Percentiles rank a stretch among this genome's conserved stretches.
phyloP scores from a whole-genome alignment of 2,113 vertebrate species.

The Glareola pratincola region DNA sequence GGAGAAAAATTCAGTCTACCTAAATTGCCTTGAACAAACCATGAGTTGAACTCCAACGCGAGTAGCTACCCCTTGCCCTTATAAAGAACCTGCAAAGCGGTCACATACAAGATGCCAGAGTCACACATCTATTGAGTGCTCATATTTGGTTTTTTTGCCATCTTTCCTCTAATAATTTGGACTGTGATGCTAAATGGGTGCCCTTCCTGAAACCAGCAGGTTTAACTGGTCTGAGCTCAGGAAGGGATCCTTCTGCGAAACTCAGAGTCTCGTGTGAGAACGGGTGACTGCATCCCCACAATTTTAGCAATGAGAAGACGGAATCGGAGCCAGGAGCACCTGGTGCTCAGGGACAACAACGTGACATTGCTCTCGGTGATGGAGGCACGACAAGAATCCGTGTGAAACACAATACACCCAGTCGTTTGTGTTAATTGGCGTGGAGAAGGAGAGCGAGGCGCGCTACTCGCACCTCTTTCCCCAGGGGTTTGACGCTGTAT shows the following conservation, averaged over 20 bases:
- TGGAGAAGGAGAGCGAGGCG: neutral
- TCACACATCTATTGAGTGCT: neutral
- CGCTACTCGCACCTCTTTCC: neutral
- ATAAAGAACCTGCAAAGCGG: neutral
- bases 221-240: neutral
- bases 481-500: neutral
- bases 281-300: accelerated
- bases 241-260: neutral
- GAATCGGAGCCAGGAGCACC: neutral
- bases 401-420: neutral
- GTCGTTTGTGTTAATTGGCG: neutral
- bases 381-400: neutral
- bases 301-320: neutral
- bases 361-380: neutral
- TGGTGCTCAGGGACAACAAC: neutral
- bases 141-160: accelerated
- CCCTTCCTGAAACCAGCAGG: neutral
- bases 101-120: neutral
- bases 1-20: neutral
- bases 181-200: accelerated
- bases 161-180: neutral
- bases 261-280: accelerated
- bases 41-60: neutral
- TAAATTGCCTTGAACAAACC: neutral
- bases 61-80: neutral